Evolutionary conservation across 23 tunicate genomes (phyloP).

Genomic region (Phallusia fumigata): DNA sequence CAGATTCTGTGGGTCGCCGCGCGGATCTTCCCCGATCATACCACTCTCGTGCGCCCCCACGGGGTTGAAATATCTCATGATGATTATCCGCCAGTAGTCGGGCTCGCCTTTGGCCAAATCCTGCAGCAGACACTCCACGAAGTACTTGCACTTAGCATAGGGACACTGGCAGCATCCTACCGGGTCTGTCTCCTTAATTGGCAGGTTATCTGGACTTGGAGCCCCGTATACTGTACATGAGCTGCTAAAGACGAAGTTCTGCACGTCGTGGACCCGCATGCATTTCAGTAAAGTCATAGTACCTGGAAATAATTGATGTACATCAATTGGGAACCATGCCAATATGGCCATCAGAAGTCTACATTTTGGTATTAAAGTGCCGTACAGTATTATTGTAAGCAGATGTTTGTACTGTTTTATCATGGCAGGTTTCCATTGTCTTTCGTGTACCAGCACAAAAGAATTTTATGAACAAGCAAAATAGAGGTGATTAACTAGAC

Average conservation of each 20-base stretch:
- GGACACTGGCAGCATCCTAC: slow-evolving; percentile 95
- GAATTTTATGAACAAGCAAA: no score
- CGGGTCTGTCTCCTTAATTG: slow-evolving; percentile 79
- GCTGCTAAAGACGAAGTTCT: slow-evolving; percentile 85
- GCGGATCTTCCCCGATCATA: slow-evolving; percentile 95
- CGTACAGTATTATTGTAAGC: no score
- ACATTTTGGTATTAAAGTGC: no score
- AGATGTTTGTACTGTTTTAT: no score
- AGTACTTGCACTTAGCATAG: slow-evolving; percentile 94
- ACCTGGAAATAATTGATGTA: slow-evolving; percentile 17
- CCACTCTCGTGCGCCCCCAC: slow-evolving; percentile 99
- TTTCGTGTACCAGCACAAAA: no score
- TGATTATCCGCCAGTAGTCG: slow-evolving; percentile 67
- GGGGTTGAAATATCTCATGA: slow-evolving; percentile 98
- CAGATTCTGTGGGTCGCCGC: slow-evolving; percentile 91
- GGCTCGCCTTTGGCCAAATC: slow-evolving; percentile 79
- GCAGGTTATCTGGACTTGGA: slow-evolving; percentile 65
- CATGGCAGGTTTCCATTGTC: no score
- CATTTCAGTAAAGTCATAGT: slow-evolving; percentile 78
- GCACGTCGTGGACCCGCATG: slow-evolving; percentile 88
- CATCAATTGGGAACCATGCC: no score
- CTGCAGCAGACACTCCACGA: slow-evolving; percentile 70
- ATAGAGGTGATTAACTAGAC: no score
- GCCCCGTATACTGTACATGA: slow-evolving; percentile 99
- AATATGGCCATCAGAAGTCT: no score